A percentile compares a stretch with the other conserved stretches of the same genome.
These are phyloP conservation scores for Tryphoninae sp. DNA, from an alignment of 2,888 invertebrate genomes.

Conservation along the genomic window DNA sequence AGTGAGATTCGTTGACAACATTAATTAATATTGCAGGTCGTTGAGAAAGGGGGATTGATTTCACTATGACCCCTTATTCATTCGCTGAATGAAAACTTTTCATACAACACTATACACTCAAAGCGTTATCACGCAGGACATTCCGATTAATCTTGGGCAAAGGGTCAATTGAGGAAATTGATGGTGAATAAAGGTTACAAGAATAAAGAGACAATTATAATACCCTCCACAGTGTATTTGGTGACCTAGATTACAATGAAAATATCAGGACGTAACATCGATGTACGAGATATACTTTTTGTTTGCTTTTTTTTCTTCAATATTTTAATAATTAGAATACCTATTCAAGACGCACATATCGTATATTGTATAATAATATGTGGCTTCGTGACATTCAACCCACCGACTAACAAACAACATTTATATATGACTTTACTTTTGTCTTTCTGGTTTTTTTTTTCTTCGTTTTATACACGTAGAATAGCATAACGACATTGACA, in stretches of 20 bases:
- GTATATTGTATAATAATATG: conserved; percentile 63
- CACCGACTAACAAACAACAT: conserved; percentile 75
- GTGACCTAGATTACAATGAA: conserved; percentile 76
- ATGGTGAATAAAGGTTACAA: background rate
- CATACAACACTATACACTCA: too few species aligned
- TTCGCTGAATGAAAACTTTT: too few species aligned
- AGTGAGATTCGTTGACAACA: too few species aligned
- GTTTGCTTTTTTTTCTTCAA: conserved; percentile 64
- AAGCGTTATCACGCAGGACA: too few species aligned
- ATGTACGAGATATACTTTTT: conserved; percentile 66
- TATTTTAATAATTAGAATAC: conserved; percentile 69
- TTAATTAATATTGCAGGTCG: too few species aligned
- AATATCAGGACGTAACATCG: conserved; percentile 76
- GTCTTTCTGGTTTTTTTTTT: conserved; percentile 57
- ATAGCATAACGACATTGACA: conserved; percentile 72
- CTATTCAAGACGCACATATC: conserved; percentile 70
- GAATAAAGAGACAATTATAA: conserved; percentile 47
- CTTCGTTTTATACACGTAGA: conserved; percentile 70
- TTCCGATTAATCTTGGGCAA: background rate
- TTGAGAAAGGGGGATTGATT: too few species aligned
- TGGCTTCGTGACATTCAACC: conserved; percentile 70
- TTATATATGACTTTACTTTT: conserved; percentile 71
- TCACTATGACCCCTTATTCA: too few species aligned
- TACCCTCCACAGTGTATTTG: conserved; percentile 75
- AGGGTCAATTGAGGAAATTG: conserved; percentile 10